Evolutionary conservation across 2,113 vertebrate species (phyloP).

Genomic region (Archilochus colubris): DNA sequence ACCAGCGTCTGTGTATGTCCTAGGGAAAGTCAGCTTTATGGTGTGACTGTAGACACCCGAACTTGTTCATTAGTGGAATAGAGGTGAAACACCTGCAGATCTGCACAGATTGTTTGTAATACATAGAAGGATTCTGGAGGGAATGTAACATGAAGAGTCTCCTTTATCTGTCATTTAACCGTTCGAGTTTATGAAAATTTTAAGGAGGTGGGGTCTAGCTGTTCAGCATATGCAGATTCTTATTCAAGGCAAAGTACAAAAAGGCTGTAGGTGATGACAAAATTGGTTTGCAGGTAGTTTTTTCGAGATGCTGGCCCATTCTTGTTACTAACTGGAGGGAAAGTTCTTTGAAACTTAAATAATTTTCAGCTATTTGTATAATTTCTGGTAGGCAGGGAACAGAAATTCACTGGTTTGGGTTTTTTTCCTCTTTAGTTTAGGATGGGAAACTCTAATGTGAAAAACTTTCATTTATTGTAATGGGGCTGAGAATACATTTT

Average conservation of each 20-base stretch:
- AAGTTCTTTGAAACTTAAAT: neutral
- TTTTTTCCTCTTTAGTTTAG: neutral
- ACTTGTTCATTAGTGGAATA: neutral
- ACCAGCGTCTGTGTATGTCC: neutral
- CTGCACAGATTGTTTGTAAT: neutral
- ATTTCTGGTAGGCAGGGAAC: neutral
- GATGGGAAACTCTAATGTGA: neutral
- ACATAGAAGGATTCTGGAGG: neutral
- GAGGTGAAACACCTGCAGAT: neutral
- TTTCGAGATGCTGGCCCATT: neutral
- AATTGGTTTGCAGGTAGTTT: neutral
- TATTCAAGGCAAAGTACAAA: neutral
- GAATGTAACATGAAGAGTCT: neutral
- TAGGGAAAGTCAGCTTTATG: neutral
- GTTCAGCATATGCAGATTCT: neutral
- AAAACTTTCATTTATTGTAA: neutral
- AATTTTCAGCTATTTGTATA: neutral
- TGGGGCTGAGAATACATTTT: neutral
- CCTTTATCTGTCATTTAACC: neutral
- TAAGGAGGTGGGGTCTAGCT: neutral
- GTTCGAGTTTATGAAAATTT: neutral
- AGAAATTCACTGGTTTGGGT: neutral
- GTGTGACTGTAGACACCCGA: neutral
- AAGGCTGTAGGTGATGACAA: neutral
- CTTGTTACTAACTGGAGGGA: neutral